phyloP scores from a whole-genome alignment of 2,888 invertebrate species.

The Synergus japonicus region DNA sequence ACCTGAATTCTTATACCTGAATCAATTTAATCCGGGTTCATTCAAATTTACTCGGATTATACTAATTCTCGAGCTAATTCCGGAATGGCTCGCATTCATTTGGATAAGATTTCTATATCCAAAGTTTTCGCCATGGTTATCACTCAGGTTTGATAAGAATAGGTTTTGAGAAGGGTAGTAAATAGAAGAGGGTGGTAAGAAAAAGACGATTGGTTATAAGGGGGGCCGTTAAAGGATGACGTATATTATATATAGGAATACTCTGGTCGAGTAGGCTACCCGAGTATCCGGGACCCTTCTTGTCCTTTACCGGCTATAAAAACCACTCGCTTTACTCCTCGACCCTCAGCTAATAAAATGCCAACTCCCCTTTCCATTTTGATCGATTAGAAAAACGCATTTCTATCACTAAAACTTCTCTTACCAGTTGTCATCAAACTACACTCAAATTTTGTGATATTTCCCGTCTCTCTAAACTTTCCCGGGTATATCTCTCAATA shows the following conservation, averaged over 20 bases:
- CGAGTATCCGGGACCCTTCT: conserved; percentile 71
- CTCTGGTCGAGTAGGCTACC: conserved; percentile 75
- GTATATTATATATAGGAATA: conserved; percentile 75
- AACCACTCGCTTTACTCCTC: conserved; percentile 76
- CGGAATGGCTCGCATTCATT: no score
- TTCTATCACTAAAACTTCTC: conserved; percentile 42
- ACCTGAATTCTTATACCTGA: no score
- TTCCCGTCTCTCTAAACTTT: no score
- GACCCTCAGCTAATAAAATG: conserved; percentile 74
- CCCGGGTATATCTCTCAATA: no score
- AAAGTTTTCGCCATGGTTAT: background rate
- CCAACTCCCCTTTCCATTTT: conserved; percentile 70
- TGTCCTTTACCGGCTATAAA: conserved; percentile 76
- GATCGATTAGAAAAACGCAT: conserved; percentile 70
- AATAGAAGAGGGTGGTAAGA: background rate
- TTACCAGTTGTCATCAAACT: conserved; percentile 12
- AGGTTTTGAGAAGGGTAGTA: background rate
- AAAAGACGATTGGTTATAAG: conserved; percentile 45
- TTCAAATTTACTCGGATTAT: no score
- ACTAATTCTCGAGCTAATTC: no score
- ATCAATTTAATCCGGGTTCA: no score
- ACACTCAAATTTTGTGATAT: no score
- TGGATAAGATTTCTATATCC: no score
- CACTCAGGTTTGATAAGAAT: background rate
- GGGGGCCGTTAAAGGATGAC: conserved; percentile 75